Evolutionary conservation across 2,113 vertebrate species (phyloP), one percentile per base, ranked within the genome.

Genomic region (Urocolius indicus): DNA sequence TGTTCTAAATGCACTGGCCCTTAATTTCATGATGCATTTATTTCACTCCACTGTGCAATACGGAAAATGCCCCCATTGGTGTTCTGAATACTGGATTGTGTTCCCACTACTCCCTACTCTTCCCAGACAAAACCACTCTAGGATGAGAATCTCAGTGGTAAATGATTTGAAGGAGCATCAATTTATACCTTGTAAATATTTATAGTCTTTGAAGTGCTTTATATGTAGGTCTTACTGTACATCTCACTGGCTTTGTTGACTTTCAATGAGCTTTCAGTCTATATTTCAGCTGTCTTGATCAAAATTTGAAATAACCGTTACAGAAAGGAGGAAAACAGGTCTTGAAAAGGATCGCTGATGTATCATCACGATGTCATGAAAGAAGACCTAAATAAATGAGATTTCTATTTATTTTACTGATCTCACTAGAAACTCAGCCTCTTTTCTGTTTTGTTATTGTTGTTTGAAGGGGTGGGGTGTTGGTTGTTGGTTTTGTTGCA

Each of bases 401-500:
- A 30, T 9, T 72, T 75, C 8, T 41, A 57, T 18, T 16, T 78
- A 9, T 41, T 75, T 13, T 13, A n/a, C 9, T 41, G 26, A n/a
- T 76, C 16, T 74, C 65, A 62, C 27, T 54, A 23, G 51, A 77
- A 82, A n/a, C 19, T 72, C 54, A 74, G 13, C 3, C 3, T 32
- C 30, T 73, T 72, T 63, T 58, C n/a, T 54, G 24, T 5, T 20
- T 3, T 32, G 17, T 69, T 68, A 8, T 13, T 65, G 13, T 82
- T 16, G 22, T 69, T 67, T 14, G 3, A 5, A 8, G 5, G 0
- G 8, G 13, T 8, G 4, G 22, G 12, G 3, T 43, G 49, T 43
- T 30, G 24, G 26, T 17, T 16, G 7, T 2, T 6, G 9, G 9
- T 29, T 82, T 48, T 61, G 38, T 41, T 41, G 38, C 38, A 41